Base-by-base conservation (phyloP, 2,113 vertebrate genomes). In the Macquaria ambigua region DNA sequence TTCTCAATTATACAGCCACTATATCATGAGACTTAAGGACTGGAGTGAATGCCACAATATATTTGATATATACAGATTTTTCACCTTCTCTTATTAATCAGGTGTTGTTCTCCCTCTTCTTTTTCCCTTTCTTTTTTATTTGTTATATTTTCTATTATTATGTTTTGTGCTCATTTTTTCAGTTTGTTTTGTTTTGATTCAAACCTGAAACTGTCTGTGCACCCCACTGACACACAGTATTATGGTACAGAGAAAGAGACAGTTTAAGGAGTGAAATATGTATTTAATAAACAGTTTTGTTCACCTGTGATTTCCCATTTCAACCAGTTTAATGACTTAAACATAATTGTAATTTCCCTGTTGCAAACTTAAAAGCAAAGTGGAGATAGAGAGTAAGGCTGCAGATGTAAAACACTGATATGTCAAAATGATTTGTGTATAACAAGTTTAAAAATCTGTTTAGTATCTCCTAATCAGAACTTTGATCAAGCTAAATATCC, bases 281-380 rank as follows among this genome's bases (percentile, higher is more conserved):
- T 23, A 21, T 86, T 86, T 87, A 75, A 70, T 78, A 1, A 62
- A 50, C 14, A 16, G 3, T 34, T 46, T 34, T 21, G 1, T 20
- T 62, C 16, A 31, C 11, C 20, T 43, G 18, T 58, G 28, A 62
- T 75, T 50, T 78, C n/a, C 12, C 6, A 66, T 59, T 56, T 48
- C 53, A 28, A 58, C 53, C 20, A 5, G 16, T 62, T 43, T 63
- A 39, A 16, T 23, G 9, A 25, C 15, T 16, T 15, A 23, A 53
- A 77, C 59, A 56, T 63, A 21, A 43, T 37, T 74, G 8, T n/a
- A 18, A 28, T 5, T 48, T 23, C 4, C 8, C 0, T 41, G 50
- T 43, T 34, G 18, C n/a, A 59, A 37, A 62, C 4, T 2, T 56
- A 8, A 70, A 55, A 28, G 12, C 50, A 53, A 46, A 74, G 31